Evolutionary conservation across 1,140 invertebrate genomes (phyloP).

Genomic region (Zaprionus ghesquierei): DNA sequence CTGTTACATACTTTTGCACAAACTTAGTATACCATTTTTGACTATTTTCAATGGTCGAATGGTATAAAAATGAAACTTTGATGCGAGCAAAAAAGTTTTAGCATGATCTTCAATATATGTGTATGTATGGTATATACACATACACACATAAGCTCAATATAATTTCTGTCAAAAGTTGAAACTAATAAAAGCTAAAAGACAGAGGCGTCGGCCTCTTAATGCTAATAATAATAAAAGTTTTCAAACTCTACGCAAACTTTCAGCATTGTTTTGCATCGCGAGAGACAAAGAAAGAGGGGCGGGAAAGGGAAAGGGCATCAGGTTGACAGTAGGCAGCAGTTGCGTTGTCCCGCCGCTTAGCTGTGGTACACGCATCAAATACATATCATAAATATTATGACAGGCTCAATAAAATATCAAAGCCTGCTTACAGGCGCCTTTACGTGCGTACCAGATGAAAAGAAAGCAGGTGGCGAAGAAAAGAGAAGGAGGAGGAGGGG

Average conservation of each 20-base stretch:
- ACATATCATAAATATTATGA: constrained; percentile 78
- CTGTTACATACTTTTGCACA: no score
- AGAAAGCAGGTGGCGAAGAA: constrained; percentile 11
- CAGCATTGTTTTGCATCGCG: constrained; percentile 47
- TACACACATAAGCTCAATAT: constrained; percentile 63
- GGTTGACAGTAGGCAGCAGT: constrained; percentile 40
- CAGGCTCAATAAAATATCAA: constrained; percentile 79
- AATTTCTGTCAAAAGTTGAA: constrained; percentile 80
- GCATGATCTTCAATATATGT: constrained; percentile 61
- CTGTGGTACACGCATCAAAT: constrained; percentile 52
- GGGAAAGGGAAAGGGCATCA: constrained; percentile 1
- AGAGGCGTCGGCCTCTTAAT: constrained; percentile 46
- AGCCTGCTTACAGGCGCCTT: constrained; percentile 53
- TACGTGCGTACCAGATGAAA: constrained; percentile 57
- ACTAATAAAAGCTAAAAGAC: constrained; percentile 74
- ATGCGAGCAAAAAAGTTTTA: constrained; percentile 49
- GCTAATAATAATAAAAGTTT: constrained; percentile 80
- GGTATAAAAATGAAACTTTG: constrained; percentile 64
- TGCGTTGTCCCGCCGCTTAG: constrained; percentile 2
- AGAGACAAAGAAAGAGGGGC: not conserved
- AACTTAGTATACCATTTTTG: no score
- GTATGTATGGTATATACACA: constrained; percentile 12
- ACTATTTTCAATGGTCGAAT: no score
- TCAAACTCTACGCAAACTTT: constrained; percentile 59
- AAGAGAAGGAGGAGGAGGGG: not conserved